phyloP scores from a whole-genome alignment of 30 jellyfish, hydroid and myxozoan species.

The Turritopsis dohrnii region DNA sequence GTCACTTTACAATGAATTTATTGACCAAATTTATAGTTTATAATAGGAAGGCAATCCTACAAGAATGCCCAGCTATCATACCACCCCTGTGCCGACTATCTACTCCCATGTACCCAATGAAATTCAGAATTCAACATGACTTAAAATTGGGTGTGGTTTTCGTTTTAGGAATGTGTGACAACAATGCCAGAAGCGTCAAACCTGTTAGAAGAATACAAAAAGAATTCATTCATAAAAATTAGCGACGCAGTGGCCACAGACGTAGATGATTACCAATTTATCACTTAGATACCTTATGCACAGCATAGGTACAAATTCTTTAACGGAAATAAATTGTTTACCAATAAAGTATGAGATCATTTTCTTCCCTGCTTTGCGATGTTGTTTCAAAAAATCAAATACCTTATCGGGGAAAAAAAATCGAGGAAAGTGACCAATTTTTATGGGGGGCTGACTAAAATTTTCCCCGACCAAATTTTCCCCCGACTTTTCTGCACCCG shows the following conservation, averaged over 20 bases:
- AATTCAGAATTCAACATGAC: neutral
- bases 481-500: no score
- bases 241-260: constrained; percentile 37
- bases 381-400: no score
- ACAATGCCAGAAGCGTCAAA: constrained; percentile 25
- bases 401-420: no score
- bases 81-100: no score
- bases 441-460: no score
- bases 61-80: no score
- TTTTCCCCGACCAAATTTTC: no score
- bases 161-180: constrained; percentile 34
- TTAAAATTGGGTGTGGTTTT: neutral
- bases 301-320: neutral
- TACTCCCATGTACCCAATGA: no score
- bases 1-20: no score
- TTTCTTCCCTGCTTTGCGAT: neutral
- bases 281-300: constrained; percentile 21
- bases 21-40: no score
- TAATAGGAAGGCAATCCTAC: no score
- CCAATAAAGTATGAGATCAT: neutral
- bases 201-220: constrained; percentile 23
- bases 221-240: constrained; percentile 24
- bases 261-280: constrained; percentile 27
- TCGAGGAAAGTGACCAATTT: no score
- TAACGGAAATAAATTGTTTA: neutral